Base-by-base conservation (phyloP, 2,888 invertebrate species). In the Luperina testacea region DNA sequence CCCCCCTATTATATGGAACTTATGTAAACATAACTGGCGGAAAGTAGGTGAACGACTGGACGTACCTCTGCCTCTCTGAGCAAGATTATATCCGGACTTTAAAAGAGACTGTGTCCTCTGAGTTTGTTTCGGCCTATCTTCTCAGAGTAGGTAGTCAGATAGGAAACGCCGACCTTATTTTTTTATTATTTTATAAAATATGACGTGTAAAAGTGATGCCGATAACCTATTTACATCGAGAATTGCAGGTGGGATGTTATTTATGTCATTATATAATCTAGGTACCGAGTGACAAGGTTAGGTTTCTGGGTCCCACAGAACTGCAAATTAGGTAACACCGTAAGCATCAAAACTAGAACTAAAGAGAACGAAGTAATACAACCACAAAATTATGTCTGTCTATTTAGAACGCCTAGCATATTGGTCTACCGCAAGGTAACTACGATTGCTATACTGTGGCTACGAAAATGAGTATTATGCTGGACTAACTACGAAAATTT, bases 371-470 rank as follows among this genome's bases (percentile, higher is more conserved):
- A 27, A 24, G 20, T 51, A 63, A 38, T 24, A 57, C 20, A 51
- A 70, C 59, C 65, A 20, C 64, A 59, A 11, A 45, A 69, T 57
- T 1, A n/a, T 42, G n/a, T n/a, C 24, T 76, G n/a, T 80, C 6
- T 64, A 45, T 59, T 45, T 53, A 38, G 11, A 78, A 68, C 20
- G 32, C 20, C 57, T 20, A 13, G 32, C 3, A 67, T 42, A 27
- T 53, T 64, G 59, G 63, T 45, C 7, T 48, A 86, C 83, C 86
- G 45, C 83, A 86, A 74, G 27, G 53, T 67, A 67, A 11, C 42
- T 59, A 73, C 45, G 48, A 73, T 67, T 57, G 48, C 53, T 48
- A 20, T 15, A 45, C 5, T 67, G 63, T 42, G 67, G 65, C 65
- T 32, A 15, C 13, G 11, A 67, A 72, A 63, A 64, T 59, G n/a